Percentiles rank a stretch among this genome's conserved stretches.
phyloP scores from a whole-genome alignment of 2,888 invertebrate species.

The Tenodera sinensis region DNA sequence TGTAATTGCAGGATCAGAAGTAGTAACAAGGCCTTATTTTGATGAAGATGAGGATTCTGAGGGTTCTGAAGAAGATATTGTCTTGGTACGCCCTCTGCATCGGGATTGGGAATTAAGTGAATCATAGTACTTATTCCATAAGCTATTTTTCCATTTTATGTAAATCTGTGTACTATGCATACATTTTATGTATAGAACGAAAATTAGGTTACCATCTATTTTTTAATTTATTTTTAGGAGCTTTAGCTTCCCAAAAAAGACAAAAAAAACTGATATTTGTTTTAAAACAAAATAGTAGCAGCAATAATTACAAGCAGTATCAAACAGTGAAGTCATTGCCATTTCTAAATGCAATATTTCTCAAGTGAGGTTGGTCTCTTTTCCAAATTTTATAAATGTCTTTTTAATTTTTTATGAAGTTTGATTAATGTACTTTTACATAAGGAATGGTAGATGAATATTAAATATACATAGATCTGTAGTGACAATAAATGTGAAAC shows the following conservation, averaged over 20 bases:
- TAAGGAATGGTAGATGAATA: background rate
- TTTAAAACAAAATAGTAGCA: no score
- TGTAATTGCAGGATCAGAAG: slow-evolving; percentile 35
- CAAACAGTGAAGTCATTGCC: background rate
- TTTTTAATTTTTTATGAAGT: background rate
- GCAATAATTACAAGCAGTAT: background rate
- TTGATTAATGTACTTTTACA: background rate
- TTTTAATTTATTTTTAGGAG: background rate
- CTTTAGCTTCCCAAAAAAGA: background rate
- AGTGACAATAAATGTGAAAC: background rate
- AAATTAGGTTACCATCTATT: background rate
- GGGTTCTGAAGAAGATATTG: slow-evolving; percentile 57
- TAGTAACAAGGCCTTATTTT: slow-evolving; percentile 61
- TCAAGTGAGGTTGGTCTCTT: background rate
- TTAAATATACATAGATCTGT: background rate
- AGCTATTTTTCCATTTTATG: background rate
- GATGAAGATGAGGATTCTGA: slow-evolving; percentile 63
- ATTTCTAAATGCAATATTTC: background rate
- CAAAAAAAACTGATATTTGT: no score
- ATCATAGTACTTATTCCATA: background rate
- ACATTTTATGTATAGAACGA: background rate
- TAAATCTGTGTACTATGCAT: background rate
- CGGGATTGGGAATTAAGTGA: slow-evolving; percentile 8
- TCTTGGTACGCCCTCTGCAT: slow-evolving; percentile 47
- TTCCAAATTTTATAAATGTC: background rate